Conservation (phyloP, 1,140 invertebrate species). For the Acromyrmex echinatior region DNA sequence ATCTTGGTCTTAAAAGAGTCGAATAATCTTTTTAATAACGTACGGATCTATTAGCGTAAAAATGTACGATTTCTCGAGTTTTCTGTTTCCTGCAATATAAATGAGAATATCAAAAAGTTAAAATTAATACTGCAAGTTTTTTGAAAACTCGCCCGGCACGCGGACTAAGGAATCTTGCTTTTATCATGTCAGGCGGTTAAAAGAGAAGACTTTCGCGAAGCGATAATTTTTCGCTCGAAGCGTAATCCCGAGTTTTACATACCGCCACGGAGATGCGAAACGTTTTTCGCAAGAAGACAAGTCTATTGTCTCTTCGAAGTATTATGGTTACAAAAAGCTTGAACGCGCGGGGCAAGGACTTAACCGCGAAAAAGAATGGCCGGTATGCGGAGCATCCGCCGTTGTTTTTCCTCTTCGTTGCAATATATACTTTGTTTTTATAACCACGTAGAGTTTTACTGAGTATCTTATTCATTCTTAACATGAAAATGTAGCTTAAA, state of each 20-base stretch:
- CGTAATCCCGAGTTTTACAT: constrained; percentile 43
- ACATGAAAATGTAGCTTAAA: not conserved
- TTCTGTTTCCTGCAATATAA: constrained; percentile 22
- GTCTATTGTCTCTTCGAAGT: constrained; percentile 49
- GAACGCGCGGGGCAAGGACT: constrained; percentile 37
- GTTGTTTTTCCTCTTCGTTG: constrained; percentile 29
- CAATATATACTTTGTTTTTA: constrained; percentile 40
- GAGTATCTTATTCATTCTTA: constrained; percentile 16
- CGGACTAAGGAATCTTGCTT: constrained; percentile 35
- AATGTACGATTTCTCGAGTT: not conserved
- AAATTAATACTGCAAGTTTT: constrained; percentile 52
- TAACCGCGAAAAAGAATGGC: constrained; percentile 40
- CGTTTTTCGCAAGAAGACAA: constrained; percentile 42
- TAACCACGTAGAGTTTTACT: not conserved
- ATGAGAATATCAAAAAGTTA: constrained; percentile 45
- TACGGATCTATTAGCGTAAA: not conserved
- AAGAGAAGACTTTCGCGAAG: not conserved
- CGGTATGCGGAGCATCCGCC: constrained; percentile 12
- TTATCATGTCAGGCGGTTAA: constrained; percentile 27
- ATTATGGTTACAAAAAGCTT: constrained; percentile 43
- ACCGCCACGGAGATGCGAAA: constrained; percentile 9
- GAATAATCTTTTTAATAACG: not conserved
- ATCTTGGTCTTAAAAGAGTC: not conserved
- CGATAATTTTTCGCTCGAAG: constrained; percentile 52
- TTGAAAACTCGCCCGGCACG: constrained; percentile 23